phyloP scores from a whole-genome alignment of 2,888 invertebrate species.

The Cosmia pyralina region DNA sequence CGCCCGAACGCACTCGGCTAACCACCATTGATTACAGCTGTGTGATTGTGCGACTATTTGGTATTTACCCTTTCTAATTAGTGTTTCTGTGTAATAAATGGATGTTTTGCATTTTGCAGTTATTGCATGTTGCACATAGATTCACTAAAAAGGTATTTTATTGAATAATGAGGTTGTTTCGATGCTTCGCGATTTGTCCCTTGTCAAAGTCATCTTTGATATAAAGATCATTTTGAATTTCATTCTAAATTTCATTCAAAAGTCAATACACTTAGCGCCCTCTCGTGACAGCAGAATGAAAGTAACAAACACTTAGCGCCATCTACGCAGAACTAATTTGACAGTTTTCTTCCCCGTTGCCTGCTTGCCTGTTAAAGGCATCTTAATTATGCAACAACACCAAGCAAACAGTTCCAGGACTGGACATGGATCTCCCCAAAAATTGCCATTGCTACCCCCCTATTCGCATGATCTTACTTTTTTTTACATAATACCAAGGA shows the following conservation, averaged over 20 bases:
- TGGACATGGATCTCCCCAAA: background rate
- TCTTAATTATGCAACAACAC: too few relatives aligned
- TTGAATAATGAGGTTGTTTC: background rate
- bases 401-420: too few relatives aligned
- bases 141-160: background rate
- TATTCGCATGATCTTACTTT: background rate
- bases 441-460: background rate
- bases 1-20: conserved; percentile 51
- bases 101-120: conserved; percentile 14
- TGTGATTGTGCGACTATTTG: conserved; percentile 33
- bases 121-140: conserved; percentile 10
- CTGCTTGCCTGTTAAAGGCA: too few relatives aligned
- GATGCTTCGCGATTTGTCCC: too few relatives aligned
- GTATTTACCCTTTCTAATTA: conserved; percentile 47
- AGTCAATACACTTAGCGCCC: too few relatives aligned
- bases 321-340: too few relatives aligned
- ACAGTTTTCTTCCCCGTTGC: too few relatives aligned
- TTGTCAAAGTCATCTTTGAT: too few relatives aligned
- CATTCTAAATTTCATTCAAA: too few relatives aligned
- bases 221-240: too few relatives aligned
- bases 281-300: too few relatives aligned
- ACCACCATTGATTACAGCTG: conserved; percentile 60
- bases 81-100: conserved; percentile 10
- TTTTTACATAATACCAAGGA: background rate
- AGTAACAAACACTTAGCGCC: too few relatives aligned